Base-by-base conservation (phyloP, 2,113 vertebrate genomes). In the Peromyscus californicus region DNA sequence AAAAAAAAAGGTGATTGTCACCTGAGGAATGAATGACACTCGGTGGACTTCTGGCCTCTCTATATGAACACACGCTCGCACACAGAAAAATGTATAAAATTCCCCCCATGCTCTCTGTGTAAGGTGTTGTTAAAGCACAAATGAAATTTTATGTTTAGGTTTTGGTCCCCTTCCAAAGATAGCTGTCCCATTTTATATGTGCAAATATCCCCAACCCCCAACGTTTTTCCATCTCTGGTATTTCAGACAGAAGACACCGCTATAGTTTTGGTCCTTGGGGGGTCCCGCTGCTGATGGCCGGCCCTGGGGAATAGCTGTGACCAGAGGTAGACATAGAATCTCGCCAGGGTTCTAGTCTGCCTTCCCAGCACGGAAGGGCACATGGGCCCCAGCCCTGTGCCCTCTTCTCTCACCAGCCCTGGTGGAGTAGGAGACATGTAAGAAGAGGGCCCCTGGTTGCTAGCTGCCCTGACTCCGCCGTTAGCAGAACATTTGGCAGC, bases 401-500 rank as follows among this genome's bases (percentile, higher is more conserved):
- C 7, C 5, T 21, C 21, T 3, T 8, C 69, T 39, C 63, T 22
- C 10, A 22, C 19, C 36, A 29, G 29, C n/a, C 29, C 21, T 0
- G 48, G 22, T 45, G 42, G 51, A 26, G 63, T 42, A 24, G 76
- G 61, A 75, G 85, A 31, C 17, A 7, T 63, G 57, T 31, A 39
- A 65, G 42, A 51, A 29, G 16, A 12, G 45, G 15, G 22, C 9
- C 22, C 31, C 26, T 2, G 1, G 8, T 16, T 2, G 0, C 59
- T 1, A 9, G 59, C 51, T 36, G 17, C 4, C 6, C 24, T 22
- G 21, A 42, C 31, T 6, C 16, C 4, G 65, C 85, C 16, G 0
- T 17, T 7, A 4, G 89, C 84, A 75, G n/a, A 42, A 51, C 0
- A 0, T 4, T 7, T 11, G 12, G 0, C 1, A 11, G 42, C 29